These are phyloP conservation scores for Drosophila atroscutellata DNA, from an alignment of 2,888 invertebrate genomes.

Conservation along the genomic window DNA sequence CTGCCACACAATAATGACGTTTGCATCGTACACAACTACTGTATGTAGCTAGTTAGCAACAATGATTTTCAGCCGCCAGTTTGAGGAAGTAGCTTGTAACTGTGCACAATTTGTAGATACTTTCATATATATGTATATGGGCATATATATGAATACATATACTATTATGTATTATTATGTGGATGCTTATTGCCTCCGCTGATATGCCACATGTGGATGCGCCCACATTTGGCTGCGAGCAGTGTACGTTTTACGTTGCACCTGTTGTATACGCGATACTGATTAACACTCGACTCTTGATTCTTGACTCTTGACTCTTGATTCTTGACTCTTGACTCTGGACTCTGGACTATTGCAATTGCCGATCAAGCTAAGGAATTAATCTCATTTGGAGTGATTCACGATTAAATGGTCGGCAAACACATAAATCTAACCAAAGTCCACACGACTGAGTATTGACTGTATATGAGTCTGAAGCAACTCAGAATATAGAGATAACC, in stretches of 20 bases:
- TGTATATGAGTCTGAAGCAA: background rate
- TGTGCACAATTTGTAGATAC: constrained; percentile 47
- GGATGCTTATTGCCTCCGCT: constrained; percentile 45
- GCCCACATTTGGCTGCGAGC: constrained; percentile 44
- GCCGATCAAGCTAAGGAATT: constrained; percentile 2
- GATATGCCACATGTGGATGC: constrained; percentile 27
- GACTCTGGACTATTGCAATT: constrained; percentile 21
- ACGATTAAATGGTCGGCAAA: background rate
- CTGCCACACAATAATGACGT: constrained; percentile 43
- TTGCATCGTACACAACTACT: constrained; percentile 13
- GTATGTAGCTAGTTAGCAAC: constrained; percentile 26
- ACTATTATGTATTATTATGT: background rate
- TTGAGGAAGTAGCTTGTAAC: constrained; percentile 67
- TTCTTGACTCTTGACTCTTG: constrained; percentile 16
- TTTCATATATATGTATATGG: constrained; percentile 1
- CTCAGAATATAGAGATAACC: background rate
- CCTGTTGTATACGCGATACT: constrained; percentile 63
- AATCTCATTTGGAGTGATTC: background rate
- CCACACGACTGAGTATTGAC: background rate
- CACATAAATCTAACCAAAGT: background rate
- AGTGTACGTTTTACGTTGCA: constrained; percentile 69
- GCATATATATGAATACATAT: background rate
- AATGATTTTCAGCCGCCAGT: constrained; percentile 25
- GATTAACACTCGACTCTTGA: constrained; percentile 52
- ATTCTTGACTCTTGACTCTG: no score